A percentile compares a stretch with the other conserved stretches of the same genome.
phyloP scores from a whole-genome alignment of 2,113 vertebrate genomes.

The Equus quagga region DNA sequence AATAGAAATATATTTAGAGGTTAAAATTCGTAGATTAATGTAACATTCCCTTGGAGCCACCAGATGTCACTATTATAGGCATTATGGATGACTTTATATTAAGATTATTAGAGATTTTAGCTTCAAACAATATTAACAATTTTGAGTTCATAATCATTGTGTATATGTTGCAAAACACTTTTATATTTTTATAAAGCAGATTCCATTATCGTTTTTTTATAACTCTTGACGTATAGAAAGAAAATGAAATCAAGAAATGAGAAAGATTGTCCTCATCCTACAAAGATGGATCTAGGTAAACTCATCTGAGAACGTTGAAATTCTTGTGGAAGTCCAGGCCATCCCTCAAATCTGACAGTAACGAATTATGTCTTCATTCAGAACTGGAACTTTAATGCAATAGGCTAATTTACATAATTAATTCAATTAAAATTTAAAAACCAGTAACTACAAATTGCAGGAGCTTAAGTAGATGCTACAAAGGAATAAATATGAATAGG shows the following conservation, averaged over 20 bases:
- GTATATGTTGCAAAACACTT: neutral
- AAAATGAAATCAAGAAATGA: slow-evolving; percentile 6
- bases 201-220: neutral
- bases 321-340: neutral
- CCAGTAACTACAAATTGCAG: neutral
- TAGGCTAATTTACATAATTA: neutral
- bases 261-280: neutral
- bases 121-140: neutral
- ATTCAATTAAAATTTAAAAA: neutral
- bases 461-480: neutral
- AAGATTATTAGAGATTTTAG: slow-evolving; percentile 2
- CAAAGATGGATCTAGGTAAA: neutral
- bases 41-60: slow-evolving; percentile 23
- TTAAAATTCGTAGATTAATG: slow-evolving; percentile 43
- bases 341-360: neutral
- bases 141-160: neutral
- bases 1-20: neutral
- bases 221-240: neutral
- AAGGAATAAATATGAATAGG: neutral
- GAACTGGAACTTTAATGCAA: neutral
- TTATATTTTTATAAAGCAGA: neutral
- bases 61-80: slow-evolving; percentile 66
- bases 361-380: neutral
- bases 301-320: neutral
- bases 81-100: neutral